A percentile compares a stretch with the other conserved stretches of the same genome.
phyloP scores from a whole-genome alignment of 2,888 invertebrate genomes.

The Microplitis deprimator region DNA sequence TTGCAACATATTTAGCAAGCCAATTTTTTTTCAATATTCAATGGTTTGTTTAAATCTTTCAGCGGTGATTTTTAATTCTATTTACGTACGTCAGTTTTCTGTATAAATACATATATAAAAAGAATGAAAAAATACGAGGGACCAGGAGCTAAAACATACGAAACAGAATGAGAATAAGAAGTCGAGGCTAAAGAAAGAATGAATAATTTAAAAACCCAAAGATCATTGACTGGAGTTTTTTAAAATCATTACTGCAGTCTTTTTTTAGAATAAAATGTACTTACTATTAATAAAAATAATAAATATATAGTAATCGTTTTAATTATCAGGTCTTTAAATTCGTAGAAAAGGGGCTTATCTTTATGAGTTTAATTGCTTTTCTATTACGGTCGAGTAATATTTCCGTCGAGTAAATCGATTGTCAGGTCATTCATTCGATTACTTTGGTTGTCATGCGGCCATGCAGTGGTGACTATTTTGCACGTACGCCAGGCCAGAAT shows the following conservation, averaged over 20 bases:
- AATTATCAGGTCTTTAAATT: too few relatives aligned
- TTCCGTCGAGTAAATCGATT: not conserved
- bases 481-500: not conserved
- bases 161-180: not conserved
- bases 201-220: not conserved
- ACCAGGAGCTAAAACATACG: not conserved
- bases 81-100: not conserved
- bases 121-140: not conserved
- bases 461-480: not conserved
- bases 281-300: too few relatives aligned
- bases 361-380: not conserved
- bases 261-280: not conserved
- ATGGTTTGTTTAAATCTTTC: not conserved
- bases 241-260: not conserved
- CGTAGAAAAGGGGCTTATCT: not conserved
- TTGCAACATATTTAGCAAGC: not conserved
- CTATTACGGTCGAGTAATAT: not conserved
- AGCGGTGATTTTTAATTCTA: not conserved
- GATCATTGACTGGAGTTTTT: not conserved
- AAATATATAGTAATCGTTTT: too few relatives aligned
- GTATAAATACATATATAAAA: not conserved
- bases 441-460: not conserved
- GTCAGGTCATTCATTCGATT: not conserved
- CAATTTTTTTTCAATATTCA: not conserved
- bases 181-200: not conserved